These are phyloP conservation scores for Melolontha melolontha DNA, from an alignment of 2,888 invertebrate genomes.

Conservation along the genomic window DNA sequence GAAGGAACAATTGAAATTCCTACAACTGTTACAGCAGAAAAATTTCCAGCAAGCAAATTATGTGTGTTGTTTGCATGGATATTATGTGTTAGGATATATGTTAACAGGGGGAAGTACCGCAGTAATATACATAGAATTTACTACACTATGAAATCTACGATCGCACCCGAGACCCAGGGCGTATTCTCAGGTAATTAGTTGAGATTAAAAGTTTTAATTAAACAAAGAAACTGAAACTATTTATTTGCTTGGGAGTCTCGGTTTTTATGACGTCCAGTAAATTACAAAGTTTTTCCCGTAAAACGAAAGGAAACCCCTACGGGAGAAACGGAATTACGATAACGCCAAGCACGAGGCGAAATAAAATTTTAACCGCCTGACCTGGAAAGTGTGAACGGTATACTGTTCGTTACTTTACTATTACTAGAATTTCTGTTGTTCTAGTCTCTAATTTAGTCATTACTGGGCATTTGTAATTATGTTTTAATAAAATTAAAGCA, in stretches of 20 bases:
- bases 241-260: conserved; percentile 8
- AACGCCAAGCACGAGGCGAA: conserved; percentile 9
- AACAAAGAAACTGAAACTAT: conserved; percentile 35
- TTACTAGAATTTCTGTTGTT: too few species aligned
- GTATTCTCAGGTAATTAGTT: conserved; percentile 41
- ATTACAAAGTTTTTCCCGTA: conserved; percentile 28
- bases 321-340: conserved; percentile 20
- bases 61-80: too few species aligned
- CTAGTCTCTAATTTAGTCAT: too few species aligned
- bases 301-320: conserved; percentile 7
- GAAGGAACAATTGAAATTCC: too few species aligned
- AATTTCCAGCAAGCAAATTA: too few species aligned
- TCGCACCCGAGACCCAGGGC: background rate
- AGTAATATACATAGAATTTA: conserved; percentile 10
- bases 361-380: conserved; percentile 9
- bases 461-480: too few species aligned
- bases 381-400: background rate
- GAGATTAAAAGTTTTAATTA: conserved; percentile 41
- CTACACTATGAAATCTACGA: background rate
- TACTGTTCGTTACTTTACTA: too few species aligned
- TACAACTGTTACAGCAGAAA: too few species aligned
- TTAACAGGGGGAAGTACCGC: conserved; percentile 4
- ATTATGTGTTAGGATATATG: too few species aligned
- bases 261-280: conserved; percentile 33
- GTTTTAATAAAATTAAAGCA: too few species aligned